Evolutionary conservation across 2,797 vertebrate genomes (phyloP), one percentile per base, ranked within the genome.

Genomic region (Manis crassicaudata): DNA sequence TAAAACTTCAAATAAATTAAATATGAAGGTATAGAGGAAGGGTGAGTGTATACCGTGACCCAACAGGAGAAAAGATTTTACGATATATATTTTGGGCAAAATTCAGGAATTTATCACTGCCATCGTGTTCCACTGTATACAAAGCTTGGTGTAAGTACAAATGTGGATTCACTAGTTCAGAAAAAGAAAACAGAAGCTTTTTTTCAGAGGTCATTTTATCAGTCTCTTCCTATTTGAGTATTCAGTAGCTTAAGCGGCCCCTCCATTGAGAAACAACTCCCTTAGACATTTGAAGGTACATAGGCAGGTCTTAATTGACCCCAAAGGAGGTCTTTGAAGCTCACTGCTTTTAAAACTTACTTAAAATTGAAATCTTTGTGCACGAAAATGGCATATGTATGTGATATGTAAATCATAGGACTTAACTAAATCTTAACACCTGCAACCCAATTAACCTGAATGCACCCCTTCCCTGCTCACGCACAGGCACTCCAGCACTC

Each of bases 321-420:
- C 90, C 85, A 81, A 17, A 96, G 77, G 73, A 96, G 58, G 72
- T 87, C 77, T 97, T 95, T 95, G 72, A 97, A 93, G 81, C 92
- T 95, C 72, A 43, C 43, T 88, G 73, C 73, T 93, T 93, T 84
- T 80, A 70, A 96, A 95, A 70, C 32, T 5, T 93, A 92, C 85
- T 94, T 96, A 90, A 97, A 97, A 77, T 50, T 58, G 87, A 96
- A 96, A 65, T 87, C 54, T 90, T 93, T 79, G 65, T 96, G 25
- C 32, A 60, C 60, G 77, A 76, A 96, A 91, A 92, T 72, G 77
- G 40, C 11, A 40, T 87, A 80, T 52, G 35, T 54, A 85, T 92
- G 60, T 77, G 68, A 91, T 92, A 75, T 85, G 85, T 86, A 90
- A 96, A 92, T 95, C 73, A 37, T 27, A 68, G 17, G 84, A 60